Evolutionary conservation across 2,888 invertebrate genomes (phyloP), one percentile per base, ranked within the genome.

Genomic region (Arrhopalites spinosus): DNA sequence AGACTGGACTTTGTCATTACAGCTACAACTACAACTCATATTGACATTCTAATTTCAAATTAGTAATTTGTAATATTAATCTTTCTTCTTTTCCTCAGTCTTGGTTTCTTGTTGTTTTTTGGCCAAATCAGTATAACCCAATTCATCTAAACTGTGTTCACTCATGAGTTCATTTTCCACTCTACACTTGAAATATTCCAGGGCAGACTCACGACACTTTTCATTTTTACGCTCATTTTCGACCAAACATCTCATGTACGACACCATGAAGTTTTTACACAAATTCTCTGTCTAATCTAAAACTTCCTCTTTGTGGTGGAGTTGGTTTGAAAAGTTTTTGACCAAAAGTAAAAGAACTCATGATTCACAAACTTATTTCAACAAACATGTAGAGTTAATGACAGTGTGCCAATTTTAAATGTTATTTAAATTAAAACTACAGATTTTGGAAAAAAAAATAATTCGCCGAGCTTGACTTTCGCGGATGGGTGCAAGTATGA

Each of bases 111-210:
- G 5, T 36, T 36, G 36, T 25, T 59, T 59, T 11, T 59, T 2
- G 1, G 79, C 78, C 20, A 82, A 29, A 72, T 86, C 85, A 20
- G 78, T 77, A 80, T 85, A 96, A 8, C 97, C 97, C 81, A 98
- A 88, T 85, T 94, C 94, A 2, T 90, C 87, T 94, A 94, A 96
- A 36, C 94, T 93, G 87, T 96, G 96, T 86, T 91, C 92, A 63
- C 92, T 90, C 98, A 98, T 98, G 78, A 98, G 89, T 84, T 95
- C 91, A 86, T 96, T 91, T 79, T 96, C 92, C 98, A 98, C 98
- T 84, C 98, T 91, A 85, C 98, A 98, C n/a, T 89, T 89, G 76
- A 98, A 89, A 85, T 98, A 98, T 7, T 91, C 91, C 85, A 92
- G 93, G 0, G 95, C 92, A 85, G 92, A 89, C 63, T 88, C 86